Evolutionary conservation across 1,140 invertebrate genomes (phyloP).

Genomic region (Melitaea cinxia): DNA sequence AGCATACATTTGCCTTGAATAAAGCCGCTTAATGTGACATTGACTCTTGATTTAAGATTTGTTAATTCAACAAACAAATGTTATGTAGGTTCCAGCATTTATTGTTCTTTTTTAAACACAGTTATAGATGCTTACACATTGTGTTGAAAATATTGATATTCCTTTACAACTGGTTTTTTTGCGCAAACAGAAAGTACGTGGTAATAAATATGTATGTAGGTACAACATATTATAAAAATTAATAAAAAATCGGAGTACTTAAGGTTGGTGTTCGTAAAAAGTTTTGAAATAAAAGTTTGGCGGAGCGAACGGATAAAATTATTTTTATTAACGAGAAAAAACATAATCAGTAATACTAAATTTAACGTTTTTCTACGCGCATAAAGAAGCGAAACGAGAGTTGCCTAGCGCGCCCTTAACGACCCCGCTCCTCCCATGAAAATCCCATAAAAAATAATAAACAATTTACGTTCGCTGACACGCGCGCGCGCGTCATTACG

Average conservation of each 20-base stretch:
- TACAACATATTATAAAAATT: no score
- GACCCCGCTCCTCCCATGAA: constrained; percentile 58
- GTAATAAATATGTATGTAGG: no score
- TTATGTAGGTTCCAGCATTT: neutral
- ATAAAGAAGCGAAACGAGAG: constrained; percentile 29
- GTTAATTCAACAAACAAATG: constrained; percentile 8
- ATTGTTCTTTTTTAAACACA: constrained; percentile 10
- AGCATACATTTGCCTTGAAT: constrained; percentile 30
- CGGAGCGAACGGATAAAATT: no score
- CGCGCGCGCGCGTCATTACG: constrained; percentile 65
- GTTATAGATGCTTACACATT: no score
- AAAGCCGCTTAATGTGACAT: constrained; percentile 31
- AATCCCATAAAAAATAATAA: constrained; percentile 79
- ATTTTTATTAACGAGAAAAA: neutral
- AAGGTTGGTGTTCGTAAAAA: no score
- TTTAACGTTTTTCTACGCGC: neutral
- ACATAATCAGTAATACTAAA: neutral
- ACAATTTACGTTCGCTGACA: constrained; percentile 78
- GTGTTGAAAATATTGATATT: neutral
- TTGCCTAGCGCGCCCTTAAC: constrained; percentile 42
- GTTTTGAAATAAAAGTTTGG: no score
- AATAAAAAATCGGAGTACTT: no score
- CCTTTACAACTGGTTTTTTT: no score
- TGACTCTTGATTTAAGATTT: constrained; percentile 26
- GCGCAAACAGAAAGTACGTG: no score